Evolutionary conservation across 2,113 vertebrate genomes (phyloP).

Genomic region (Oryzias curvinotus): DNA sequence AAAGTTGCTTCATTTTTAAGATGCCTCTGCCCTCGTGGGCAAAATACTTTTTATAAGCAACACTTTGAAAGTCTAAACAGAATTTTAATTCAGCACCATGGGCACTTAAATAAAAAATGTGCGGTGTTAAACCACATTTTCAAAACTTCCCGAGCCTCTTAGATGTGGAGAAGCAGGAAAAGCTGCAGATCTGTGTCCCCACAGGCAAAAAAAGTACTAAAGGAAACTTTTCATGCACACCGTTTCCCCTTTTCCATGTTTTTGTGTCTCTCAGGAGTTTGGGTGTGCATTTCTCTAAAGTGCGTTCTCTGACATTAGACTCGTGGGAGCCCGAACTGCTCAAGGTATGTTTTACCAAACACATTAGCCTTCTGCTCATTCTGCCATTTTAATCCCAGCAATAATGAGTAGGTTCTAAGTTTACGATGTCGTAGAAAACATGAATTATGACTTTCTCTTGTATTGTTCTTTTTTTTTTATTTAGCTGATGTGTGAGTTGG

Average conservation of each 20-base stretch:
- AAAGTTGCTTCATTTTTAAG: too few species aligned
- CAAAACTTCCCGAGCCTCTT: too few species aligned
- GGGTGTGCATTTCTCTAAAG: constrained; percentile 97
- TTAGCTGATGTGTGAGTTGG: constrained; percentile 97
- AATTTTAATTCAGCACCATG: too few species aligned
- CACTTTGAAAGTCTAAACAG: too few species aligned
- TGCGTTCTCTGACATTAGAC: constrained; percentile 93
- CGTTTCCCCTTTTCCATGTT: background rate
- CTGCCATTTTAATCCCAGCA: background rate
- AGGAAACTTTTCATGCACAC: background rate
- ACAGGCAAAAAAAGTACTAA: background rate
- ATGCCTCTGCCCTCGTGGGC: too few species aligned
- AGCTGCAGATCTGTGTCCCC: background rate
- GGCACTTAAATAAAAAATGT: too few species aligned
- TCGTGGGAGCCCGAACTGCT: constrained; percentile 97
- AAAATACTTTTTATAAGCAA: too few species aligned
- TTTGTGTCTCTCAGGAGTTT: constrained; percentile 83
- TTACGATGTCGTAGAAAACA: background rate
- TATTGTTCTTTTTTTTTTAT: constrained; percentile 10
- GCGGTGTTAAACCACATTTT: too few species aligned
- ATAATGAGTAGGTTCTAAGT: background rate
- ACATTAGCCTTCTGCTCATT: background rate
- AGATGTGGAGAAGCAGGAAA: background rate
- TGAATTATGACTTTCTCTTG: background rate
- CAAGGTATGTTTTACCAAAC: constrained; percentile 80